Conservation (phyloP, 2,797 vertebrate genomes). For the Acanthurus lineatus region DNA sequence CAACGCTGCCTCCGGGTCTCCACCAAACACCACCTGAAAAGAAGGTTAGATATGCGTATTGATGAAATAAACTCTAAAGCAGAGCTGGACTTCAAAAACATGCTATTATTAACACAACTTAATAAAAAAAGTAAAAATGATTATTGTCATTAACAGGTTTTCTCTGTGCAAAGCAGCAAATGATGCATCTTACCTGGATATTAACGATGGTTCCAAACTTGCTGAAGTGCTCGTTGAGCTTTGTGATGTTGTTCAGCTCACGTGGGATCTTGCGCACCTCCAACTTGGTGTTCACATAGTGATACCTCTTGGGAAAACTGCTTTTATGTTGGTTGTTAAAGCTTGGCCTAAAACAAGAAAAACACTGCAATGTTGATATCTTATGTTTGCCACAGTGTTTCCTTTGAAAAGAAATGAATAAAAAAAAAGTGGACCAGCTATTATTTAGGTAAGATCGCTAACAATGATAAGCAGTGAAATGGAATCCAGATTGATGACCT, state of each 20-base stretch:
- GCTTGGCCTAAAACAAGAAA: constrained; percentile 82
- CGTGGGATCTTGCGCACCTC: constrained; percentile 96
- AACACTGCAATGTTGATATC: not conserved
- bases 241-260: constrained; percentile 96
- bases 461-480: constrained; percentile 1
- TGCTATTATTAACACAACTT: not conserved
- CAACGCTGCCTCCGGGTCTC: constrained; percentile 94
- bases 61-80: not conserved
- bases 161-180: not conserved
- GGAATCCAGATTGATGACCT: not conserved
- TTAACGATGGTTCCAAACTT: constrained; percentile 99
- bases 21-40: constrained; percentile 93
- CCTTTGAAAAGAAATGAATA: not conserved
- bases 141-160: not conserved
- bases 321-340: constrained; percentile 94
- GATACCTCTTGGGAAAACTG: constrained; percentile 91
- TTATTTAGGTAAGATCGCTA: not conserved
- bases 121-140: no score
- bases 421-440: constrained; percentile 13
- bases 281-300: constrained; percentile 95
- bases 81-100: not conserved
- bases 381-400: not conserved
- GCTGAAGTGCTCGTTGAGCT: constrained; percentile 98
- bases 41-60: not conserved
- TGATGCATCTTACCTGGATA: constrained; percentile 90